Percentiles rank a stretch among this genome's conserved stretches.
Conservation (phyloP, 2,888 invertebrate species). For the Epirrhoe tristata region DNA sequence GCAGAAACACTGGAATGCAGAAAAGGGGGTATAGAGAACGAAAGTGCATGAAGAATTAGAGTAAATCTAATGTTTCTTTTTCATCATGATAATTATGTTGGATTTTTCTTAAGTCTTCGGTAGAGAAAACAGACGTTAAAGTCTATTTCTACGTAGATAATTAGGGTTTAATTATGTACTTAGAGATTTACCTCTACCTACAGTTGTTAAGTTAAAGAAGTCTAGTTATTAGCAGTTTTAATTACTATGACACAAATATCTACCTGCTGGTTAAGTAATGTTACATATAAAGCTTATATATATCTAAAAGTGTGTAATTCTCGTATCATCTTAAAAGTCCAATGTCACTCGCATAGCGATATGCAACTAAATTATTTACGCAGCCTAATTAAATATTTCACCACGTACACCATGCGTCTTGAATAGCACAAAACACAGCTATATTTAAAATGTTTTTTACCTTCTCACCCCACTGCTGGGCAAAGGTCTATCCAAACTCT, state of each 20-base stretch:
- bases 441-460: too few species aligned
- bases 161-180: background rate
- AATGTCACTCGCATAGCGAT: background rate
- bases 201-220: background rate
- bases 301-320: background rate
- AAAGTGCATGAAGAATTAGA: too few species aligned
- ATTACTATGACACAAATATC: background rate
- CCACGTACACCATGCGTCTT: too few species aligned
- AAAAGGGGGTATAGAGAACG: background rate
- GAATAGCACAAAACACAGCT: too few species aligned
- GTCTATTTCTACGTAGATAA: background rate
- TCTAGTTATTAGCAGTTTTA: background rate
- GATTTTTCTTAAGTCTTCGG: background rate
- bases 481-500: too few species aligned
- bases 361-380: background rate
- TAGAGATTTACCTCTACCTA: background rate
- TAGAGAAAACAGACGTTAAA: background rate
- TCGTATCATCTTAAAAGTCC: background rate
- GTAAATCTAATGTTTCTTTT: too few species aligned
- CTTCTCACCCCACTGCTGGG: too few species aligned
- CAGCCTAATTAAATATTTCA: background rate
- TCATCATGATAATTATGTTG: too few species aligned
- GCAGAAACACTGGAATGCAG: constrained; percentile 92
- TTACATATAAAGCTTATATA: background rate
- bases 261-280: background rate